Base-by-base conservation (phyloP, 2,797 vertebrate species). In the Coreius guichenoti region DNA sequence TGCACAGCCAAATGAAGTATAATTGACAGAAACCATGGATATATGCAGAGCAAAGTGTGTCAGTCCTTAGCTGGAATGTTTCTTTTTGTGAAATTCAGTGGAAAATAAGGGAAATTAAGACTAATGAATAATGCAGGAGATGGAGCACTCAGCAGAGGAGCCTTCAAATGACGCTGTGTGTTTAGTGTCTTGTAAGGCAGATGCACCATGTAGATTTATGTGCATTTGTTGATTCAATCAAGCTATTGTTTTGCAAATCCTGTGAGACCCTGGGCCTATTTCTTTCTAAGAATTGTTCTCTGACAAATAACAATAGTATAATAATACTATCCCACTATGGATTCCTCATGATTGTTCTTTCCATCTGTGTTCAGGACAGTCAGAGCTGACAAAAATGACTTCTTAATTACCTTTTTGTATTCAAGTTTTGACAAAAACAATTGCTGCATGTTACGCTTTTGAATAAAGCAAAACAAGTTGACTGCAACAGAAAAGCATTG, bases 81-180 rank as follows among this genome's bases (percentile, higher is more conserved):
- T 89, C 87, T 77, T 90, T 91, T 87, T 89, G 86, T 89, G 89
- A 90, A 90, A 87, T 90, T 92, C 86, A 89, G 85, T 77, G 85
- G 79, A 88, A 90, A 88, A 90, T 89, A 86, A 72, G 43, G 39
- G 78, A 92, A 92, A 93, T 94, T 93, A 94, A 85, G 84, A 23
- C 56, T 93, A 88, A 92, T 94, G 86, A 90, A 94, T 86, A 91
- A 94, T 93, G 88, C 89, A 94, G 91, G 86, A 91, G 83, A 87
- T 78, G 86, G 89, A 69, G 74, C 29, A 26, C 85, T 90, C 89
- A 88, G 85, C 89, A 81, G 91, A 83, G 87, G 85, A 61, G 87
- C 33, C 19, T 81, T 33, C 78, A n/a, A 90, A 90, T 90, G 82
- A 86, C 79, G 56, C 86, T 89, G 89, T 69, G 89, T 88, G 68